These are phyloP conservation scores for Triplophysa yarkandensis DNA, from an alignment of 2,797 vertebrate species.

Conservation along the genomic window DNA sequence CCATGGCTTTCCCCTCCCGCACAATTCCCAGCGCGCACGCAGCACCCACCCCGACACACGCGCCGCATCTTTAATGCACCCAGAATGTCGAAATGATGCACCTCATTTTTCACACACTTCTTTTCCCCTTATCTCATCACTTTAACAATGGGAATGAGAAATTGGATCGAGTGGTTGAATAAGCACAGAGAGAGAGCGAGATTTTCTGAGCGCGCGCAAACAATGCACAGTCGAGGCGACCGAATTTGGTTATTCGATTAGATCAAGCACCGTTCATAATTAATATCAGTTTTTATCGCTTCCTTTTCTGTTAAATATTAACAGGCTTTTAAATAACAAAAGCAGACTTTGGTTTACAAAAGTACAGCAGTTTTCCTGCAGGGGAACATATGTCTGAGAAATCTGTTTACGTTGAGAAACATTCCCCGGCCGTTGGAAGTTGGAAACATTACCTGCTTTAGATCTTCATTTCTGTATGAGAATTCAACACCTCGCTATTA, in stretches of 20 bases:
- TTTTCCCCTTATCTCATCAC: slow-evolving; percentile 33
- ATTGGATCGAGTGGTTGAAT: slow-evolving; percentile 40
- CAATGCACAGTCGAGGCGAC: slow-evolving; percentile 8
- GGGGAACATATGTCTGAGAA: neutral
- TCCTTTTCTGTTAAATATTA: neutral
- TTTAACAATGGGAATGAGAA: slow-evolving; percentile 40
- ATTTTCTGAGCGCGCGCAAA: slow-evolving; percentile 20
- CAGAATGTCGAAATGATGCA: slow-evolving; percentile 28
- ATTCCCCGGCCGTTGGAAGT: neutral
- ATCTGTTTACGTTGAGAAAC: neutral
- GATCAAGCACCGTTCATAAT: slow-evolving; percentile 23
- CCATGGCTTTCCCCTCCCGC: slow-evolving; percentile 65
- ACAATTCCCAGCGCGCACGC: slow-evolving; percentile 69
- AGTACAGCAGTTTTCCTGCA: neutral
- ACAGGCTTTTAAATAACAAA: slow-evolving; percentile 7
- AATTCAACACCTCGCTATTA: slow-evolving; percentile 30
- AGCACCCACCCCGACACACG: slow-evolving; percentile 57
- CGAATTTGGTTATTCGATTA: slow-evolving; percentile 21
- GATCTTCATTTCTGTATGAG: neutral
- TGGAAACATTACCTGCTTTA: neutral
- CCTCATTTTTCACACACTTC: slow-evolving; percentile 34
- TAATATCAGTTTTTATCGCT: slow-evolving; percentile 22
- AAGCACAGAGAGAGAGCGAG: slow-evolving; percentile 1
- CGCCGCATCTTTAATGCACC: slow-evolving; percentile 44
- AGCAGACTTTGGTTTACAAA: neutral